Evolutionary conservation across 2,113 vertebrate genomes (phyloP).

Genomic region (Trinectes maculatus): DNA sequence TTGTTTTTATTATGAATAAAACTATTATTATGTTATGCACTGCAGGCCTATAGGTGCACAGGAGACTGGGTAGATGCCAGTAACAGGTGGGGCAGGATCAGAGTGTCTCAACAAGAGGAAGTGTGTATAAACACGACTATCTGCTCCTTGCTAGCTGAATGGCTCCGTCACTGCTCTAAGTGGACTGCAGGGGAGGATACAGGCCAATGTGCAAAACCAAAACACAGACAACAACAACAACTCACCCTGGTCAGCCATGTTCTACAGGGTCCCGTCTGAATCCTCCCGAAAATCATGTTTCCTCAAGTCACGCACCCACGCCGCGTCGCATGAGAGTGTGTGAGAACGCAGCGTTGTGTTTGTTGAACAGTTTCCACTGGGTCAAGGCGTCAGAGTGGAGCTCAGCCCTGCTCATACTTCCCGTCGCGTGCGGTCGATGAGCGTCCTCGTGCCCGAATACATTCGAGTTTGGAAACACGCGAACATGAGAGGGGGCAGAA

Average conservation of each 20-base stretch:
- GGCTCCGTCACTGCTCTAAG: neutral
- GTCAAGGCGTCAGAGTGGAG: conserved; percentile 16
- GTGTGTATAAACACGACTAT: conserved; percentile 6
- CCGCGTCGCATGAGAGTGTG: conserved; percentile 11
- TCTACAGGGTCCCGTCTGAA: conserved; percentile 55
- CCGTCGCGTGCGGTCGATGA: neutral
- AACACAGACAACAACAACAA: neutral
- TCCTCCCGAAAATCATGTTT: conserved; percentile 70
- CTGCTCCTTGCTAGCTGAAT: neutral
- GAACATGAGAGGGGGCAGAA: too few relatives aligned
- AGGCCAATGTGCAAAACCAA: neutral
- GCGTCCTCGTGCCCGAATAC: conserved; percentile 38
- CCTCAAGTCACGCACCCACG: neutral
- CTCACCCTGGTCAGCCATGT: conserved; percentile 70
- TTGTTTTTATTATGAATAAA: too few relatives aligned
- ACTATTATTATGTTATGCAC: too few relatives aligned
- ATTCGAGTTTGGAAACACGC: neutral
- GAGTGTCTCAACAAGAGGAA: conserved; percentile 35
- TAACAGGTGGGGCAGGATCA: neutral
- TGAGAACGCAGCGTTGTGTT: neutral
- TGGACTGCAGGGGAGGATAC: neutral
- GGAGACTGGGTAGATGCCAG: conserved; percentile 25
- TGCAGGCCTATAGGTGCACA: too few relatives aligned
- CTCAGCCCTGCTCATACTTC: conserved; percentile 24
- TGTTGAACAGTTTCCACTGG: neutral